Conservation (phyloP, 2,888 invertebrate genomes). For the Noctuana brunneofusca region DNA sequence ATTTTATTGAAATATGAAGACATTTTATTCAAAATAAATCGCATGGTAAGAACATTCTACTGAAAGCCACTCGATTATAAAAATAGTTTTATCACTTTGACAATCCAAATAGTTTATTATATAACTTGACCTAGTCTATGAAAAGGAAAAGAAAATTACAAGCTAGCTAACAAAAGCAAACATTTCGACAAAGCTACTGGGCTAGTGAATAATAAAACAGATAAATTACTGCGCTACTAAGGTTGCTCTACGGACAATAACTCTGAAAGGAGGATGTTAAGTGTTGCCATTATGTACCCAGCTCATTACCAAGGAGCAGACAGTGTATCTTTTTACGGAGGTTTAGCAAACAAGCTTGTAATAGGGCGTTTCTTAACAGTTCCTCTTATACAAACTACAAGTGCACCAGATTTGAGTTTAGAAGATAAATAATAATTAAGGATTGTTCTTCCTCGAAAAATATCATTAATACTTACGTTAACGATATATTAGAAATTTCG, state of each 20-base stretch:
- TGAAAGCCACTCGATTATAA: neutral
- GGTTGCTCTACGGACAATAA: constrained; percentile 26
- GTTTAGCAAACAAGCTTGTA: constrained; percentile 1
- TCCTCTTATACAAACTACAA: neutral
- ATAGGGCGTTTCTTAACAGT: neutral
- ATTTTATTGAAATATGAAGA: too few relatives aligned
- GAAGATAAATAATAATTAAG: neutral
- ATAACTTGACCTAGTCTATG: neutral
- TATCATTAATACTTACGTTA: too few relatives aligned
- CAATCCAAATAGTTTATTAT: neutral
- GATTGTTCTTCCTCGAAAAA: neutral
- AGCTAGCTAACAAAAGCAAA: constrained; percentile 1
- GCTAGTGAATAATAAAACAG: constrained; percentile 21
- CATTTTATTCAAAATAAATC: too few relatives aligned
- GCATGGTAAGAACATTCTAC: neutral
- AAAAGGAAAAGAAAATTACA: constrained; percentile 4
- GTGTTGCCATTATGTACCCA: constrained; percentile 31
- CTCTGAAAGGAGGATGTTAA: constrained; percentile 23
- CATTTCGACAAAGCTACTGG: constrained; percentile 9
- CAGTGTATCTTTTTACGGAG: constrained; percentile 24
- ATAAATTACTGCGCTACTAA: constrained; percentile 19
- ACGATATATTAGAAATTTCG: too few relatives aligned
- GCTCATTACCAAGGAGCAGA: constrained; percentile 25
- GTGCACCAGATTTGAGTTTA: neutral
- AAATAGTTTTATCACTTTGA: too few relatives aligned